Percentiles rank a stretch among this genome's conserved stretches.
phyloP scores from a whole-genome alignment of 2,888 invertebrate species.

The Meloe dianella region DNA sequence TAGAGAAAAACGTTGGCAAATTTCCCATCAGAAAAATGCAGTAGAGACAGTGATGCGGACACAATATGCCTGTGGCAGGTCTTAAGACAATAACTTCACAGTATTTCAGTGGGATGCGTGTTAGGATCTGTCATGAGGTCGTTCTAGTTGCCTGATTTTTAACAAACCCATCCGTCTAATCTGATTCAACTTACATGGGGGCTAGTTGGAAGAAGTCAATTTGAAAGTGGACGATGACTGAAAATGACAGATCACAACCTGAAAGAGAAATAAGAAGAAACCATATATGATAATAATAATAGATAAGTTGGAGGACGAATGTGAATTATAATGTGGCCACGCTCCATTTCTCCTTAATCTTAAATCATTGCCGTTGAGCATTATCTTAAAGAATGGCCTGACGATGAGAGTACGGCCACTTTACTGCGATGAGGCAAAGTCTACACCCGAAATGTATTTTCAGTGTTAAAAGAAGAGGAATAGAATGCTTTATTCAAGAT shows the following conservation, averaged over 20 bases:
- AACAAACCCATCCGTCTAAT: constrained; percentile 36
- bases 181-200: constrained; percentile 23
- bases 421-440: constrained; percentile 30
- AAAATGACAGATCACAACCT: constrained; percentile 33
- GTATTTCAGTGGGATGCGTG: constrained; percentile 24
- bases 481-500: constrained; percentile 44
- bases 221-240: constrained; percentile 28
- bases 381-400: constrained; percentile 50
- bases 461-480: constrained; percentile 34
- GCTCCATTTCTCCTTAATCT: constrained; percentile 55
- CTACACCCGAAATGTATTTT: constrained; percentile 44
- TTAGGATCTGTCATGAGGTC: constrained; percentile 39
- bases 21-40: not conserved
- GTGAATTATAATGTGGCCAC: constrained; percentile 53
- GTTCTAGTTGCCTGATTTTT: constrained; percentile 32
- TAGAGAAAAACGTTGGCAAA: not conserved
- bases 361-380: constrained; percentile 49
- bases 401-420: constrained; percentile 17
- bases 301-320: constrained; percentile 23
- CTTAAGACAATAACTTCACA: constrained; percentile 36
- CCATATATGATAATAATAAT: too few relatives aligned
- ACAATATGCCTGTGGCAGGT: constrained; percentile 36
- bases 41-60: not conserved
- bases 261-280: not conserved
- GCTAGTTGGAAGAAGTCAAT: constrained; percentile 31